These are phyloP conservation scores for Microcebus ravelobensis DNA, from an alignment of 2,113 vertebrate genomes.

Conservation along the genomic window DNA sequence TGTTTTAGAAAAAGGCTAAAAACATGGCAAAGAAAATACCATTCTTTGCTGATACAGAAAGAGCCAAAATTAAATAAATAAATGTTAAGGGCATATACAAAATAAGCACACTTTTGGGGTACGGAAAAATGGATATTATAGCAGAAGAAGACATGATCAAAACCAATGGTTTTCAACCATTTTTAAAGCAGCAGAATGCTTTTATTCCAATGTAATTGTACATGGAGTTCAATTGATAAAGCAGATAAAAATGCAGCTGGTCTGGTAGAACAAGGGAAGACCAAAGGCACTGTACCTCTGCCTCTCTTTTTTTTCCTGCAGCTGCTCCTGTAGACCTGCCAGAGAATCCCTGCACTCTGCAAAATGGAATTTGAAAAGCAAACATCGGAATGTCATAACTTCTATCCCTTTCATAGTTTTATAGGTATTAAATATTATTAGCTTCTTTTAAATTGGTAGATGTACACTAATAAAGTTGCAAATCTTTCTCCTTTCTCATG, in stretches of 20 bases:
- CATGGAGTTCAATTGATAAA: slow-evolving; percentile 56
- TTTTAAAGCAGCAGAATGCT: slow-evolving; percentile 46
- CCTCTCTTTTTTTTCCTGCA: background rate
- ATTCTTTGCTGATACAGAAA: slow-evolving; percentile 6
- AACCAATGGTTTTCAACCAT: background rate
- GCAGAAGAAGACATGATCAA: background rate
- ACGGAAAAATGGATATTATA: background rate
- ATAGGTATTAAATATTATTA: background rate
- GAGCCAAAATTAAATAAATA: background rate
- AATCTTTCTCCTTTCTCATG: background rate
- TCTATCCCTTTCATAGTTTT: background rate
- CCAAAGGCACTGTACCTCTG: background rate
- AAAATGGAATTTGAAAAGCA: slow-evolving; percentile 40
- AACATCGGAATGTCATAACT: background rate
- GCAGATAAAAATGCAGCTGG: slow-evolving; percentile 70
- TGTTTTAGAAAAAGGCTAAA: slow-evolving; percentile 20
- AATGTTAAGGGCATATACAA: background rate
- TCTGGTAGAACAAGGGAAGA: slow-evolving; percentile 27
- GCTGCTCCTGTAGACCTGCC: slow-evolving; percentile 56
- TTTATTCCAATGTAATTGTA: slow-evolving; percentile 62
- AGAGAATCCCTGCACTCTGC: slow-evolving; percentile 16
- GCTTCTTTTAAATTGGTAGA: background rate
- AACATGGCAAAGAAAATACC: background rate
- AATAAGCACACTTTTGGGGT: background rate
- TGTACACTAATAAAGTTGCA: background rate